Base-by-base conservation (phyloP, 2,113 vertebrate genomes). In the Riparia riparia region DNA sequence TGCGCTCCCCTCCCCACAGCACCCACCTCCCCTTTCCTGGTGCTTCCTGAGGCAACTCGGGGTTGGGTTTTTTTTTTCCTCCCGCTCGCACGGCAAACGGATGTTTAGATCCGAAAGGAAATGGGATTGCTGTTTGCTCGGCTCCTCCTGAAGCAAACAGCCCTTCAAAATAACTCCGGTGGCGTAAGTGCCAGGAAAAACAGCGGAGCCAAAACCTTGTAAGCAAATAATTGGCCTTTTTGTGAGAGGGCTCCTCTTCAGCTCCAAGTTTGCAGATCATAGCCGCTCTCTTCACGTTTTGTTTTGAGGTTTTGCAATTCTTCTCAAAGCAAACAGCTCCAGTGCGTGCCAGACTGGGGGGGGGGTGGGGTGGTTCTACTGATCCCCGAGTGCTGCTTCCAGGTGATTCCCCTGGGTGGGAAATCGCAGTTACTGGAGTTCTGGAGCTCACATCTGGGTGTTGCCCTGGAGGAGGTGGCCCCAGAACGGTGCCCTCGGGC, bases 91-190 rank as follows among this genome's bases (percentile, higher is more conserved):
- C 74, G 63, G 81, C 93, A 87, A 32, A 26, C 95, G 96, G 97
- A 97, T 97, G 96, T 97, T 97, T 97, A 96, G 97, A 95, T 94
- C 82, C 22, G 69, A 93, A 22, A 89, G 97, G 96, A 97, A 97
- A 94, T 14, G 13, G 71, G 94, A 73, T 90, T 26, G 18, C 84
- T 97, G 76, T 86, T 95, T 97, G 90, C 95, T 95, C 50, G 4
- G 94, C 96, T 97, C 95, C 76, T 86, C 68, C 4, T 64, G 90
- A 14, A 96, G 93, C 93, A 96, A 93, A 96, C 92, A 94, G 94
- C 86, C 91, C 91, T 96, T 92, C 94, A 94, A 68, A 96, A 95
- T 93, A 97, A 92, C 96, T 90, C 89, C 3, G 0, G 39, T 25
- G 77, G 54, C 47, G 5, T 37, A 56, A 94, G 86, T 79, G 97